These are phyloP conservation scores for Fregata magnificens DNA, from an alignment of 2,113 vertebrate species.

Conservation along the genomic window DNA sequence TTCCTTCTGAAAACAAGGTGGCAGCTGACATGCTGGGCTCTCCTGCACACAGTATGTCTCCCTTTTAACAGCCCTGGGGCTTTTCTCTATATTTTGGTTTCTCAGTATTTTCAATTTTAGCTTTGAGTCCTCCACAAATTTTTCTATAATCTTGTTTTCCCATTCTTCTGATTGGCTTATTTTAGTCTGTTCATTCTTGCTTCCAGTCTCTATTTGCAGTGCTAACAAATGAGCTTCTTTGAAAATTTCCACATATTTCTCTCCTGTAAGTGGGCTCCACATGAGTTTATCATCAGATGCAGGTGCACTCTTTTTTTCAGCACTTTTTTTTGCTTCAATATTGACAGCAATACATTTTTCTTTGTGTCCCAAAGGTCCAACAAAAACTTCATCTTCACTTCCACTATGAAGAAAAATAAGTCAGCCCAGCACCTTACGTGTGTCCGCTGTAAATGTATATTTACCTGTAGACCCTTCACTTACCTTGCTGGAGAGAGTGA, in stretches of 20 bases:
- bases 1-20: conserved; percentile 60
- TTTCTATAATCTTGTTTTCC: conserved; percentile 44
- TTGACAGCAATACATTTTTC: conserved; percentile 75
- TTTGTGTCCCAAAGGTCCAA: conserved; percentile 77
- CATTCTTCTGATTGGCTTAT: background rate
- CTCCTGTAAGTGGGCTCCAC: conserved; percentile 83
- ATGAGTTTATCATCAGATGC: background rate
- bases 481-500: conserved; percentile 78
- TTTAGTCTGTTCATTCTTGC: background rate
- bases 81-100: conserved; percentile 47
- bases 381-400: conserved; percentile 89
- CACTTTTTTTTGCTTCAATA: background rate
- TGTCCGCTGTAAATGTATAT: background rate
- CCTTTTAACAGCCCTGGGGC: conserved; percentile 78
- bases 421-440: background rate
- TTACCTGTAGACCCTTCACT: background rate
- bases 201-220: conserved; percentile 70
- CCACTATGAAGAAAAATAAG: conserved; percentile 54
- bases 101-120: conserved; percentile 77
- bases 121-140: conserved; percentile 77
- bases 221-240: conserved; percentile 87
- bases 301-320: background rate
- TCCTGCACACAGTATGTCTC: conserved; percentile 85
- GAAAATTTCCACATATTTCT: conserved; percentile 85
- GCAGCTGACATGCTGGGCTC: conserved; percentile 74